These are phyloP conservation scores for Procapra przewalskii DNA, from an alignment of 2,113 vertebrate species.

Conservation along the genomic window DNA sequence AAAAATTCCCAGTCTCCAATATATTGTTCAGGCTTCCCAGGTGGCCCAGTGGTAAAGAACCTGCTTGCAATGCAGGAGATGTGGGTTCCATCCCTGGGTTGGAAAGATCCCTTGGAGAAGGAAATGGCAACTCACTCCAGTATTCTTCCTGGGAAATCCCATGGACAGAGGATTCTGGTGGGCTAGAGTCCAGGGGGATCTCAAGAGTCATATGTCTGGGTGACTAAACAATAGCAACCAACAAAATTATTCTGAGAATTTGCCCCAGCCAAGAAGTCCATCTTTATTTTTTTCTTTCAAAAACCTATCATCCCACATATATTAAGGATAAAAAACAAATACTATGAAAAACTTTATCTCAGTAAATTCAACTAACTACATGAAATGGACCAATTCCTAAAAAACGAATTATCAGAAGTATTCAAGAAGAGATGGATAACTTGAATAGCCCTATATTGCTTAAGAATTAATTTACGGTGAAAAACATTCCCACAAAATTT, in stretches of 20 bases:
- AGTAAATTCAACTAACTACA: background rate
- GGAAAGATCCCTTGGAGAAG: background rate
- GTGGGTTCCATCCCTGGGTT: background rate
- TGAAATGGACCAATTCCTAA: background rate
- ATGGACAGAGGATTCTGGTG: background rate
- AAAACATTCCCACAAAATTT: background rate
- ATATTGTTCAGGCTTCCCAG: background rate
- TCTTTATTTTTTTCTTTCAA: background rate
- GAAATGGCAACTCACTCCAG: background rate
- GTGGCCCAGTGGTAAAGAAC: background rate
- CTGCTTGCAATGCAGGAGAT: background rate
- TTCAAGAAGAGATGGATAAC: background rate
- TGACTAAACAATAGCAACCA: background rate
- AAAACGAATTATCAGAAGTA: background rate
- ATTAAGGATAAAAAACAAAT: background rate
- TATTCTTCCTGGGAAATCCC: background rate
- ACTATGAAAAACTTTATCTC: background rate
- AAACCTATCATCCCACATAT: background rate
- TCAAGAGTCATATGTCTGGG: background rate
- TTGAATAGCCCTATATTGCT: background rate
- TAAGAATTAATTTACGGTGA: background rate
- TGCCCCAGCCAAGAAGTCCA: background rate
- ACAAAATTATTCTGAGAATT: background rate
- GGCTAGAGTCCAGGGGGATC: background rate
- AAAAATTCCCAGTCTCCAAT: background rate